Evolutionary conservation across 1,140 invertebrate species (phyloP).

Genomic region (Hesperophylax magnus): DNA sequence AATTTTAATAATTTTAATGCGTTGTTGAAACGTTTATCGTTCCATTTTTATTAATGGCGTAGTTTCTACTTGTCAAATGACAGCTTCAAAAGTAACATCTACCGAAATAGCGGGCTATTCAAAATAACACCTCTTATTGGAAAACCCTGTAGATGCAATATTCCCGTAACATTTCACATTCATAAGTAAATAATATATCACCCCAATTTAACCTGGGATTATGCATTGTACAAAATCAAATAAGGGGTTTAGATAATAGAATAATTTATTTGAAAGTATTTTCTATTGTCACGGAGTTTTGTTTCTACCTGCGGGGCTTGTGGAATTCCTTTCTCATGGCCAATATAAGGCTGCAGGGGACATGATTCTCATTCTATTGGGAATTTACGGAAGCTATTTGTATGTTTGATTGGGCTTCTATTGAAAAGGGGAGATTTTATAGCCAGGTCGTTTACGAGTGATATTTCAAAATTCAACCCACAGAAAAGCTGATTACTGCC

Average conservation of each 20-base stretch:
- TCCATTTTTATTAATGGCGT: too few species aligned
- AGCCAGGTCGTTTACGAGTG: background rate
- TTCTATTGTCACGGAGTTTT: constrained; percentile 1
- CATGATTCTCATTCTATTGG: background rate
- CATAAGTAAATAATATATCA: background rate
- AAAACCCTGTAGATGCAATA: too few species aligned
- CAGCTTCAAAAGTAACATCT: too few species aligned
- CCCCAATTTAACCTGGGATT: constrained; percentile 2
- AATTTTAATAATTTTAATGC: too few species aligned
- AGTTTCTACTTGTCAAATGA: too few species aligned
- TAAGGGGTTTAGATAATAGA: constrained; percentile 1
- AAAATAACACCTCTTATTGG: too few species aligned
- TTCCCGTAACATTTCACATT: constrained; percentile 17
- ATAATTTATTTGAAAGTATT: constrained; percentile 14
- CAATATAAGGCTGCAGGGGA: background rate
- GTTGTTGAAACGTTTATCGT: too few species aligned
- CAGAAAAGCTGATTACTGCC: background rate
- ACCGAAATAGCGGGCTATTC: too few species aligned
- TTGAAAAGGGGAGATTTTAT: constrained; percentile 21
- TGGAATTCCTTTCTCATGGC: constrained; percentile 5
- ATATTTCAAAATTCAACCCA: background rate
- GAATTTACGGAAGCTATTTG: constrained; percentile 35
- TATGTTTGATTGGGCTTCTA: constrained; percentile 25
- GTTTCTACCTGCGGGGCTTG: background rate
- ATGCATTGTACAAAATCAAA: background rate